Conservation (phyloP, 2,113 vertebrate genomes). For the Mastomys coucha region DNA sequence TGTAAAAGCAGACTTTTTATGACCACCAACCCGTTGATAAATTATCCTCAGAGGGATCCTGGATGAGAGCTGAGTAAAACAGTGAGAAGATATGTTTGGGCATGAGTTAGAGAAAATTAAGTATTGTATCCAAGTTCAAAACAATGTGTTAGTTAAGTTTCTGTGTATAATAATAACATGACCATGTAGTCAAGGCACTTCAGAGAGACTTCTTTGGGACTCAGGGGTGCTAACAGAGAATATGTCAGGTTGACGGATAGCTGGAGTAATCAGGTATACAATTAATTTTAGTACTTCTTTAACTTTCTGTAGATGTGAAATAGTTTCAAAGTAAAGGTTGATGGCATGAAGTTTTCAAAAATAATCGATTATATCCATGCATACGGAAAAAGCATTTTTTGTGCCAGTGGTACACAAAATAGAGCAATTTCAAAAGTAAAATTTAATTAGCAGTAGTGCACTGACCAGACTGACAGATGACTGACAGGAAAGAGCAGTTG, state of each 20-base stretch:
- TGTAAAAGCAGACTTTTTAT: neutral
- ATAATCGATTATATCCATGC: neutral
- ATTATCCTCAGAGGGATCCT: neutral
- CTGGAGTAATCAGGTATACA: neutral
- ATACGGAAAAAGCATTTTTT: neutral
- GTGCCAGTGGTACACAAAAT: neutral
- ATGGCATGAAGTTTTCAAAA: neutral
- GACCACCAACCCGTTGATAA: neutral
- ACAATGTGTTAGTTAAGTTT: neutral
- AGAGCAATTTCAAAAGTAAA: neutral
- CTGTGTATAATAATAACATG: neutral
- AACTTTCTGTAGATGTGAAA: neutral
- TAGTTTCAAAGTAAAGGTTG: neutral
- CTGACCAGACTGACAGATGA: neutral
- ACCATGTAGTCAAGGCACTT: neutral
- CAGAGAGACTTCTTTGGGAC: neutral
- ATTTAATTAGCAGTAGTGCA: neutral
- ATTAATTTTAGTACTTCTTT: slow-evolving; percentile 12
- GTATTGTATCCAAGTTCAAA: neutral
- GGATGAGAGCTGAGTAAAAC: neutral
- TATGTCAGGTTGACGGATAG: neutral
- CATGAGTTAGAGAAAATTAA: neutral
- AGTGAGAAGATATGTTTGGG: neutral
- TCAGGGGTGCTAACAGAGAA: neutral
- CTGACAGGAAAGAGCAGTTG: neutral